These are phyloP conservation scores for Willisornis vidua DNA, from an alignment of 2,113 vertebrate genomes.

Conservation along the genomic window DNA sequence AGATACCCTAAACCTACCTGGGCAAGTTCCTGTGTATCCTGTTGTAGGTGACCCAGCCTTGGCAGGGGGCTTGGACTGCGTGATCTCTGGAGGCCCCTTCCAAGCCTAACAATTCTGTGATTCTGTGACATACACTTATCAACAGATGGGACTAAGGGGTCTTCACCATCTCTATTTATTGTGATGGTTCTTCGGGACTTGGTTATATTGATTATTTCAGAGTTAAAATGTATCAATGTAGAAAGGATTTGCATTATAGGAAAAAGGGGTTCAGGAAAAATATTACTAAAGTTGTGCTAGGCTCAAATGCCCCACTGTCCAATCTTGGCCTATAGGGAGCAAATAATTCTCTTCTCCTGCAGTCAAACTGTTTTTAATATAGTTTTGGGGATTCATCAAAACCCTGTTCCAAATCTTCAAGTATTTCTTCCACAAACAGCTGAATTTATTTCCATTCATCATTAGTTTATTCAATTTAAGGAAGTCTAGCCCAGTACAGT, in stretches of 20 bases:
- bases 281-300: not conserved
- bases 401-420: not conserved
- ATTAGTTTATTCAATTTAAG: not conserved
- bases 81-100: not conserved
- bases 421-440: not conserved
- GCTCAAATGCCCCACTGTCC: not conserved
- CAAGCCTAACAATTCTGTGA: not conserved
- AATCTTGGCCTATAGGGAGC: not conserved
- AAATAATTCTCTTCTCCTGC: not conserved
- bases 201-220: not conserved
- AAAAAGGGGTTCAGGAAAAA: not conserved
- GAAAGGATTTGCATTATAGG: not conserved
- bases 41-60: not conserved
- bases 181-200: not conserved
- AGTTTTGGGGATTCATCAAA: not conserved
- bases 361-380: not conserved
- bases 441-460: not conserved
- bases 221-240: not conserved
- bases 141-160: too few relatives aligned
- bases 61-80: not conserved
- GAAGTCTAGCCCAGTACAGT: not conserved
- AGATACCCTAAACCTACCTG: not conserved
- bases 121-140: not conserved
- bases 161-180: not conserved
- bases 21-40: not conserved